Percentiles rank a stretch among this genome's conserved stretches.
These are phyloP conservation scores for Pangasius larnaudii DNA, from an alignment of 2,797 vertebrate genomes.

Conservation along the genomic window DNA sequence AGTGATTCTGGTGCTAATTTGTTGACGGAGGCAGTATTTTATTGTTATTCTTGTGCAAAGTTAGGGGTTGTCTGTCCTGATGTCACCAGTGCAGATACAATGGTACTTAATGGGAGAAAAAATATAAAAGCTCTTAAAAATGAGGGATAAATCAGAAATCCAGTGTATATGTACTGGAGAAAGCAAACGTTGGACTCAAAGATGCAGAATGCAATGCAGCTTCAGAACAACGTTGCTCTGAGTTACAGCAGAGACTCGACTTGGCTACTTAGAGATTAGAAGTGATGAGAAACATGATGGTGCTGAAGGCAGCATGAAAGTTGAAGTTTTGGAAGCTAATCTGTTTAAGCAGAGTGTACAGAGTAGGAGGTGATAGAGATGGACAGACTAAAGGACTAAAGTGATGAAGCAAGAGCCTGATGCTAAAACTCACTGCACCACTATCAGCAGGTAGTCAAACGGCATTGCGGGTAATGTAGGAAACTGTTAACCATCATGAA, in stretches of 20 bases:
- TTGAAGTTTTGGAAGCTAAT: not conserved
- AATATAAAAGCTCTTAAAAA: not conserved
- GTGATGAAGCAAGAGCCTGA: too few relatives aligned
- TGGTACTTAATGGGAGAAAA: not conserved
- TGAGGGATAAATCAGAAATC: not conserved
- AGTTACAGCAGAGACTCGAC: not conserved
- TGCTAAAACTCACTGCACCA: not conserved
- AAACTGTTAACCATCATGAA: not conserved
- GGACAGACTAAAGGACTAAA: not conserved
- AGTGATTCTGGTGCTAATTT: not conserved
- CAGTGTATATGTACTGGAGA: not conserved
- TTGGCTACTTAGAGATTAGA: not conserved
- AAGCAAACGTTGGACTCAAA: not conserved
- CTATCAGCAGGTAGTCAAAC: not conserved
- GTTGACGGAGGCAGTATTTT: not conserved
- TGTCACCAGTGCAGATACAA: not conserved
- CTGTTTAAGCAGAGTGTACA: not conserved
- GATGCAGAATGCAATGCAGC: not conserved
- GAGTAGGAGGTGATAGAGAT: not conserved
- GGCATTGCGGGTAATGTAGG: not conserved
- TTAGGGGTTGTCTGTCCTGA: not conserved
- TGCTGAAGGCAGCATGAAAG: not conserved
- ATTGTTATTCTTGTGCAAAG: not conserved
- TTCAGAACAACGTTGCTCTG: not conserved
- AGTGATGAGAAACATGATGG: not conserved